These are phyloP conservation scores for Dicyrtoma fusca DNA, from an alignment of 2,888 invertebrate species.

Conservation along the genomic window DNA sequence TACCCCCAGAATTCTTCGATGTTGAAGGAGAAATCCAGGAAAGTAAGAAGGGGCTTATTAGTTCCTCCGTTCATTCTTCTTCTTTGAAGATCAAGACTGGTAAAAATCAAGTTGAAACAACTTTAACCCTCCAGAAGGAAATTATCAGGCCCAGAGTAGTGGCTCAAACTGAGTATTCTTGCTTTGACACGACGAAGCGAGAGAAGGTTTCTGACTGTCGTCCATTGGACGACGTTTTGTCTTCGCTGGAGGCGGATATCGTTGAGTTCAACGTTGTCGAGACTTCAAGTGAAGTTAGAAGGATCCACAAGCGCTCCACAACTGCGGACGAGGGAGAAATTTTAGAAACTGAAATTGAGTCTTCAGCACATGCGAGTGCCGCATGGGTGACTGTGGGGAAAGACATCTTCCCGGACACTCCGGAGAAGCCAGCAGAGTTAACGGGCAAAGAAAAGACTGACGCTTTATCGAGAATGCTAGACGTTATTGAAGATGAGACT, in stretches of 20 bases:
- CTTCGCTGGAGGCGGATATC: conserved; percentile 47
- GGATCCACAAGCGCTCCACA: too few relatives aligned
- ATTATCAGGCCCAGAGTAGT: neutral
- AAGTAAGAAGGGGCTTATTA: neutral
- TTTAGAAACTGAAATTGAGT: conserved; percentile 15
- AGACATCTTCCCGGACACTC: conserved; percentile 37
- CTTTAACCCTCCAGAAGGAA: neutral
- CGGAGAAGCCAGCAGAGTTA: conserved; percentile 8
- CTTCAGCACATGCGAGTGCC: neutral
- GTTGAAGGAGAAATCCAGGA: conserved; percentile 16
- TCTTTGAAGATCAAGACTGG: neutral
- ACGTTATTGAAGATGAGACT: conserved; percentile 1
- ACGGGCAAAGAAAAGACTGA: conserved; percentile 25
- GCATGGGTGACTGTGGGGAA: conserved; percentile 24
- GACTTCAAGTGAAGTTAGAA: neutral
- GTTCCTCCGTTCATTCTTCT: neutral
- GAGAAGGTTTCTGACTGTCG: conserved; percentile 27
- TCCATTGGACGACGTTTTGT: conserved; percentile 45
- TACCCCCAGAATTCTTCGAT: conserved; percentile 34
- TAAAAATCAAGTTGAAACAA: neutral
- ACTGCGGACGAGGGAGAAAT: neutral
- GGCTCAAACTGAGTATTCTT: conserved; percentile 22
- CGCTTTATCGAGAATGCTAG: conserved; percentile 22
- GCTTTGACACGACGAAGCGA: conserved; percentile 12
- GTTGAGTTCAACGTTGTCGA: conserved; percentile 39